phyloP scores from a whole-genome alignment of 2,797 vertebrate species.

The Mionectes olivaceus region DNA sequence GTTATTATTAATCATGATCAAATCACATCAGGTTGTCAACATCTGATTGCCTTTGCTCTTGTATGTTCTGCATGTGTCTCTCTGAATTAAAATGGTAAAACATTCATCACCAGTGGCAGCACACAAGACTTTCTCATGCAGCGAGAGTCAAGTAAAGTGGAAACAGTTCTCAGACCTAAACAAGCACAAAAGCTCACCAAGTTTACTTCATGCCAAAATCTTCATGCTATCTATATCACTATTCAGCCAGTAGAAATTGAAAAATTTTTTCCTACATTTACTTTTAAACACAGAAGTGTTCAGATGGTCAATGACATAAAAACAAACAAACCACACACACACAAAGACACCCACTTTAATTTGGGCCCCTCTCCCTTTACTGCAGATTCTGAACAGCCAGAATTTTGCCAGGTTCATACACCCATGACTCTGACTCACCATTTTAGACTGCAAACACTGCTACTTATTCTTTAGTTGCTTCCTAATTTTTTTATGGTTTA shows the following conservation, averaged over 20 bases:
- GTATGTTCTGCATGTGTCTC: not conserved
- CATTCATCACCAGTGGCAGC: not conserved
- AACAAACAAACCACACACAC: no score
- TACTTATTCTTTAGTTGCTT: not conserved
- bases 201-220: not conserved
- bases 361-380: not conserved
- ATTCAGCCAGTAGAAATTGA: not conserved
- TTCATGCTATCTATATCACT: not conserved
- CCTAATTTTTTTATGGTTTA: not conserved
- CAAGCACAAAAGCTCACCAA: not conserved
- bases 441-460: not conserved
- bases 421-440: slow-evolving; percentile 40
- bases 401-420: not conserved
- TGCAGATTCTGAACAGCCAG: not conserved
- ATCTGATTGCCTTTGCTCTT: not conserved
- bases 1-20: slow-evolving; percentile 5
- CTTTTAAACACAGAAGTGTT: not conserved
- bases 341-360: not conserved
- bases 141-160: not conserved
- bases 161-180: not conserved
- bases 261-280: not conserved
- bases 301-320: not conserved
- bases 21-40: not conserved
- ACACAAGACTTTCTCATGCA: not conserved
- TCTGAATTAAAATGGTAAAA: slow-evolving; percentile 2